Percentiles rank a stretch among this genome's conserved stretches.
Conservation (phyloP, 2,888 invertebrate species). For the Eupeodes luniger region DNA sequence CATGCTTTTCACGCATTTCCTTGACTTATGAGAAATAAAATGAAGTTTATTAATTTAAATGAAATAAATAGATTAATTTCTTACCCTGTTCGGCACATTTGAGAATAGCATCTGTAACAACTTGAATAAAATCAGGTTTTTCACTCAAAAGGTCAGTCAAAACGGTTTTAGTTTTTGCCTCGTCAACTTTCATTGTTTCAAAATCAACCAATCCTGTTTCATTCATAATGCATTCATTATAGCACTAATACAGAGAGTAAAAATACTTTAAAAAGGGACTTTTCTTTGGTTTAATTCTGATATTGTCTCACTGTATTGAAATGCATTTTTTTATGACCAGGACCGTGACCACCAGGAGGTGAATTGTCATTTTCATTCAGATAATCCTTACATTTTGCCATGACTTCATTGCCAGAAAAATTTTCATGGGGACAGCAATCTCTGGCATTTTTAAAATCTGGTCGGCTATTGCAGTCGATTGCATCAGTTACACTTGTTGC, state of each 20-base stretch:
- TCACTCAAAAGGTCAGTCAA: constrained; percentile 1
- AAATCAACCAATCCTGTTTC: constrained; percentile 44
- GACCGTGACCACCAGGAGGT: constrained; percentile 2
- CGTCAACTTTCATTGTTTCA: constrained; percentile 29
- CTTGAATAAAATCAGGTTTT: constrained; percentile 24
- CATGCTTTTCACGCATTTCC: constrained; percentile 27
- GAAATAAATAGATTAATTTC: background rate
- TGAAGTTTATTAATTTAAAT: background rate
- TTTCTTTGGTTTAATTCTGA: too few relatives aligned
- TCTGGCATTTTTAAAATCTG: constrained; percentile 27
- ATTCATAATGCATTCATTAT: constrained; percentile 55
- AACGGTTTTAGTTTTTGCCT: constrained; percentile 22
- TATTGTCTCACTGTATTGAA: background rate
- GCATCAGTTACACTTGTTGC: constrained; percentile 32
- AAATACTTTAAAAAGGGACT: background rate
- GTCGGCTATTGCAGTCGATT: constrained; percentile 41
- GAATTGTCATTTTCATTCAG: background rate
- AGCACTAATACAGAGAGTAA: constrained; percentile 40
- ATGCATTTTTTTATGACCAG: background rate
- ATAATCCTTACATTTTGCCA: constrained; percentile 31
- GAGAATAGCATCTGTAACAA: constrained; percentile 22
- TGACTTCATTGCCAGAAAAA: background rate
- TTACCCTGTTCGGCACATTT: constrained; percentile 50
- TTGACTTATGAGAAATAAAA: constrained; percentile 11
- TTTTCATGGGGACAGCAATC: constrained; percentile 46